Evolutionary conservation across 2,113 vertebrate genomes (phyloP).

Genomic region (Otis tarda): DNA sequence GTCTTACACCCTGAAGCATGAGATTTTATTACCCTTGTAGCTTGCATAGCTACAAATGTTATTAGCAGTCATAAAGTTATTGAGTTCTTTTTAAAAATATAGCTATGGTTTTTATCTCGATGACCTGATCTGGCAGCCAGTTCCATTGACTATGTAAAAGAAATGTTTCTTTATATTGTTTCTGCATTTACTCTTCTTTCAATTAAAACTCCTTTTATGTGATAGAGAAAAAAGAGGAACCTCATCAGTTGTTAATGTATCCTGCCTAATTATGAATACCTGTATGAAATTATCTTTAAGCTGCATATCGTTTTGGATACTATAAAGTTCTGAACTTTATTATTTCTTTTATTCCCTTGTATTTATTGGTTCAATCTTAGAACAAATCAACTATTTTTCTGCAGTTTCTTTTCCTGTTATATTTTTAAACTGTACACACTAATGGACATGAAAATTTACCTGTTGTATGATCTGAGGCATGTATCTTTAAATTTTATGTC

Average conservation of each 20-base stretch:
- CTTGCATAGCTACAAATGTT: constrained; percentile 31
- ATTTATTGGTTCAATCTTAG: neutral
- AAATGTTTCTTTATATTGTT: neutral
- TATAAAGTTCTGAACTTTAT: neutral
- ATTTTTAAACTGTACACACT: neutral
- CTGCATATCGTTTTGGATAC: neutral
- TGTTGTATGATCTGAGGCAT: neutral
- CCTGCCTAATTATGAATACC: neutral
- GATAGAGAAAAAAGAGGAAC: neutral
- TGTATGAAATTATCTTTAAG: neutral
- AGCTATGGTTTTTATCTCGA: constrained; percentile 3
- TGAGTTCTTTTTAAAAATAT: neutral
- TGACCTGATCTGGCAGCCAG: constrained; percentile 3
- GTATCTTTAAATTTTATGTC: neutral
- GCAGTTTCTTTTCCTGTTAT: neutral
- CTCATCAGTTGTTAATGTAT: neutral
- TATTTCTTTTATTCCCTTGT: neutral
- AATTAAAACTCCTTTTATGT: neutral
- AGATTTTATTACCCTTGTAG: constrained; percentile 48
- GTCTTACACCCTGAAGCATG: constrained; percentile 6
- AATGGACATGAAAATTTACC: neutral
- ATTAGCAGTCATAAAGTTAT: constrained; percentile 29
- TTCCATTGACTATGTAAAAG: neutral
- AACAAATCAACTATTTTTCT: neutral
- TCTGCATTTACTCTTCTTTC: neutral